Evolutionary conservation across 2,888 invertebrate species (phyloP), one percentile per base, ranked within the genome.

Genomic region (Microplitis deprimator): DNA sequence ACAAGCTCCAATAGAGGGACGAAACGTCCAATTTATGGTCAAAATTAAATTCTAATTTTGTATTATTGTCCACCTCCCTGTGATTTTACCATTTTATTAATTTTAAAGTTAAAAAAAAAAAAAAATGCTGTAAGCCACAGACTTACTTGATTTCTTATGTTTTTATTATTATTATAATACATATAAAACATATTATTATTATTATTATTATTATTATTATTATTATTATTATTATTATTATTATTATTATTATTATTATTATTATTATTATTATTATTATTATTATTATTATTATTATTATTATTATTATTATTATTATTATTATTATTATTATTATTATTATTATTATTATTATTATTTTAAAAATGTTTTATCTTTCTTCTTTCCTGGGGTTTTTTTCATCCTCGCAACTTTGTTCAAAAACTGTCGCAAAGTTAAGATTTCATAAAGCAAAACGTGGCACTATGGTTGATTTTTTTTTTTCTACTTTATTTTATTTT

Each of bases 401-500:
- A 65, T 38, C 13, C 10, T 29, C 20, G 65, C 13, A 65, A 65
- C 65, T 65, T 65, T 65, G 65, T 65, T 65, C 38, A 65, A 65
- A 65, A 65, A 65, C 13, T 65, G 65, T 65, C 65, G 65, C 38
- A 20, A 65, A 62, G 62, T 62, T 62, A 62, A 65, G 29, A 65
- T 65, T 65, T 65, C 65, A 65, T 65, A 65, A 65, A 65, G 65
- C 65, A 13, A 65, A 65, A 65, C 65, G 65, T 65, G 65, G 65
- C 65, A 29, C 65, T 38, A 65, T 38, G 38, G 29, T 38, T 65
- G 65, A 65, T 65, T 65, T 65, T 65, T 65, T 65, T 50, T 50
- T 50, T 1, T 29, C 29, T 3, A 50, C 50, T 50, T 50, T 3
- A 50, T 50, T 50, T 13, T 50, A 50, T 50, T 13, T 50, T 5